Evolutionary conservation across 2,888 invertebrate species (phyloP), one percentile per base, ranked within the genome.

Genomic region (Slavum lentiscoides): DNA sequence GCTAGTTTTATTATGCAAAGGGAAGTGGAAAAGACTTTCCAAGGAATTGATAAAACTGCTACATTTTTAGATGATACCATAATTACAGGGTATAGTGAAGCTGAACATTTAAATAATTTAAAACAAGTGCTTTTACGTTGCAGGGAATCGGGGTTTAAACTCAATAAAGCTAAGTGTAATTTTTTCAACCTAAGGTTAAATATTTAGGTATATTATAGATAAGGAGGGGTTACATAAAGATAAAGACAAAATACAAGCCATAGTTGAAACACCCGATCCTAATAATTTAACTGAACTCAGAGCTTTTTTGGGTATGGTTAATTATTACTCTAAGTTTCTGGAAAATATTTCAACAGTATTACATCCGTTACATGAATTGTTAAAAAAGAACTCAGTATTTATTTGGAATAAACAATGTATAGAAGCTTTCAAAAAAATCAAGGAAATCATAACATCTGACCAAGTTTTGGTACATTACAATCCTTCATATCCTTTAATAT

Each of bases 311-410:
- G 86, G 86, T 0, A 84, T 86, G 82, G 82, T 86, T 0, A 86
- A 86, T 84, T 87, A 86, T 83, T 87, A 87, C 82, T 83, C 85
- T 8, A 84, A 84, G 70, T 87, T 87, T 84, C 82, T 86, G 23
- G 19, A 39, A 9, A 58, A 72, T 61, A 19, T 39, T 21, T 58
- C 72, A 9, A 30, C 37, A 19, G 13, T 58, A 37, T 19, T 53
- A 39, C 21, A 19, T 23, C 58, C 72, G 13, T 39, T 72, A n/a
- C 55, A 49, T 61, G 21, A 58, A 19, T 21, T 72, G 15, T 43
- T 55, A 39, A 59, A 59, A 37, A 72, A 72, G 49, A 30, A 70
- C 53, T 7, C 49, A 43, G 21, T 21, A 53, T 53, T 53, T 53
- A 53, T 53, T 53, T 53, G 84, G 84, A 69, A 81, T 17, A 19